phyloP scores from a whole-genome alignment of 1,140 invertebrate genomes.

The Drosophila nigromelanica region DNA sequence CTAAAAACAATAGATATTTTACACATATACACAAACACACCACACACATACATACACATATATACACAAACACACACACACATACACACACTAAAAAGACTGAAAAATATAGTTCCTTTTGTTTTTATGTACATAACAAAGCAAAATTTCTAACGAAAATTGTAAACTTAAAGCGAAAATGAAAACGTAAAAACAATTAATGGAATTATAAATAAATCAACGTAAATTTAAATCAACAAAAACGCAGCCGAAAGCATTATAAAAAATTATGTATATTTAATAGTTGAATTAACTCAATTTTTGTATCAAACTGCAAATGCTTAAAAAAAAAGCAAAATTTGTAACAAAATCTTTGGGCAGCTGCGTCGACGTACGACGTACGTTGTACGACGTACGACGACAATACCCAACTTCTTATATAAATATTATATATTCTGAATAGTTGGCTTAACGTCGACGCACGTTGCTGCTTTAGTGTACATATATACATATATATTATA shows the following conservation, averaged over 20 bases:
- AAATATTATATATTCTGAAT: constrained; percentile 54
- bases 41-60: constrained; percentile 25
- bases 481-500: constrained; percentile 58
- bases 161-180: constrained; percentile 62
- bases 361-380: constrained; percentile 34
- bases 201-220: constrained; percentile 78
- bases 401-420: constrained; percentile 58
- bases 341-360: constrained; percentile 43
- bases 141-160: constrained; percentile 75
- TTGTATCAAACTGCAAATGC: constrained; percentile 52
- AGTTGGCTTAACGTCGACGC: constrained; percentile 47
- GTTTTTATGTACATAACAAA: constrained; percentile 83
- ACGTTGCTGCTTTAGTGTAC: constrained; percentile 60
- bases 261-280: constrained; percentile 62
- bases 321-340: constrained; percentile 15
- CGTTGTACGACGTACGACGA: too few species aligned
- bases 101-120: constrained; percentile 84
- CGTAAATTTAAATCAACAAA: constrained; percentile 56
- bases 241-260: constrained; percentile 60
- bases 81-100: constrained; percentile 83
- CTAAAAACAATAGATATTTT: constrained; percentile 70
- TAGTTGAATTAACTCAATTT: constrained; percentile 75
- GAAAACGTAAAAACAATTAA: constrained; percentile 76
- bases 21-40: constrained; percentile 32
- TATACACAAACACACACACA: constrained; percentile 41